Evolutionary conservation across 2,113 vertebrate genomes (phyloP).

Genomic region (Nothoprocta pentlandii): DNA sequence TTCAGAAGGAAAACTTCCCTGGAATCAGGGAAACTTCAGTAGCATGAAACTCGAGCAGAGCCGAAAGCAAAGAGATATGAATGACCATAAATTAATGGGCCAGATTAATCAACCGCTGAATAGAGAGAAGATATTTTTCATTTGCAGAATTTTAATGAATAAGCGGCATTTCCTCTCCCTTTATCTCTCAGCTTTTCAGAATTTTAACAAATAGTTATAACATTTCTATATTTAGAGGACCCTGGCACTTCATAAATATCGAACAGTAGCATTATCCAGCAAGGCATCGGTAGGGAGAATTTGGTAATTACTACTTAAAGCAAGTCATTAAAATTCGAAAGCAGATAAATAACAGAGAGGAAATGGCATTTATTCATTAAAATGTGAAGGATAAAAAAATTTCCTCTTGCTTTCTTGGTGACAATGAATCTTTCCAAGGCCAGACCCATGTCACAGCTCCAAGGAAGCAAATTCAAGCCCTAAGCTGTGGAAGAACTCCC

Average conservation of each 20-base stretch:
- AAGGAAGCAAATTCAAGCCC: neutral
- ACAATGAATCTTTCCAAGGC: neutral
- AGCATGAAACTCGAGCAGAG: constrained; percentile 10
- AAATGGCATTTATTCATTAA: constrained; percentile 67
- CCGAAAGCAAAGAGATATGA: constrained; percentile 18
- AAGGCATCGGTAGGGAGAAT: constrained; percentile 46
- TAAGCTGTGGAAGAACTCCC: neutral
- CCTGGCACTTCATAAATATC: constrained; percentile 72
- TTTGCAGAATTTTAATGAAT: constrained; percentile 68
- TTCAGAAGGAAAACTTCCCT: constrained; percentile 21
- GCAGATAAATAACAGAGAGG: constrained; percentile 46
- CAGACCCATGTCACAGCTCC: neutral
- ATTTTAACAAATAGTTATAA: constrained; percentile 73
- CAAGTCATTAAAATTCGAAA: constrained; percentile 72
- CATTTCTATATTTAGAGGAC: constrained; percentile 73
- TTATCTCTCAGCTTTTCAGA: constrained; percentile 68
- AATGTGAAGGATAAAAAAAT: constrained; percentile 41
- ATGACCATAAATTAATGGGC: constrained; percentile 67
- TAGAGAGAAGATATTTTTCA: constrained; percentile 61
- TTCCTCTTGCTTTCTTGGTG: constrained; percentile 20
- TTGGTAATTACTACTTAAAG: constrained; percentile 69
- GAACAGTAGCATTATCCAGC: constrained; percentile 53
- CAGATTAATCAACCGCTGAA: constrained; percentile 61
- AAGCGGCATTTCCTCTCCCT: constrained; percentile 65
- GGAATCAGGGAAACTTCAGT: constrained; percentile 22